Evolutionary conservation across 2,113 vertebrate genomes (phyloP), one percentile per base, ranked within the genome.

Genomic region (Tylochromis polylepis): DNA sequence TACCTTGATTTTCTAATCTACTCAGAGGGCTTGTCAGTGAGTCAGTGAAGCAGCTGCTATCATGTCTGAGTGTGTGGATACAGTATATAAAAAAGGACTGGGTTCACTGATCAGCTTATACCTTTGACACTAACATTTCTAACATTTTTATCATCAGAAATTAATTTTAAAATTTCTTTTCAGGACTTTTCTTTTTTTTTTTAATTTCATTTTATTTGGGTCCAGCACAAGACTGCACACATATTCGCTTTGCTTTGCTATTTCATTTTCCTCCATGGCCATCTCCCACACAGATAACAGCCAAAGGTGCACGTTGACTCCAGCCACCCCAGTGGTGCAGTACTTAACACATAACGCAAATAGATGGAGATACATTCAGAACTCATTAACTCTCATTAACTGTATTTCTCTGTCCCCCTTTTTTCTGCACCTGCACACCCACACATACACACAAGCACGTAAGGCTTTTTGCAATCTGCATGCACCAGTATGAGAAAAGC

Each of bases 401-500:
- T 87, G 55, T 81, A 80, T 88, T 85, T 70, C 20, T 27, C 82
- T 79, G 72, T 80, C 85, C 83, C 79, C 58, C 67, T 91, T 86
- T 77, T 86, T 84, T 9, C 82, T 41, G 82, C 38, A 78, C 79
- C 53, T 82, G 84, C 38, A 60, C 65, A 81, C 59, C 83, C 82
- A 81, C 51, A 18, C 78, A 49, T 65, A 70, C 81, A 87, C 49
- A 38, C 46, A 59, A 22, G 55, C 34, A 85, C 67, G 38, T 20
- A 79, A 36, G 79, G 27, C 34, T 24, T 94, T 91, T 82, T 91
- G 58, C 90, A 94, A 94, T 94, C 89, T 93, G 93, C 93, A 92
- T 94, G 93, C 88, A 51, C 92, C 92, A 91, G 90, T 90, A 91
- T 93, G 88, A 93, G 91, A 90, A 85, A 88, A 60, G 93, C 93